Evolutionary conservation across 2,113 vertebrate genomes (phyloP).

Genomic region (Alethe diademata): DNA sequence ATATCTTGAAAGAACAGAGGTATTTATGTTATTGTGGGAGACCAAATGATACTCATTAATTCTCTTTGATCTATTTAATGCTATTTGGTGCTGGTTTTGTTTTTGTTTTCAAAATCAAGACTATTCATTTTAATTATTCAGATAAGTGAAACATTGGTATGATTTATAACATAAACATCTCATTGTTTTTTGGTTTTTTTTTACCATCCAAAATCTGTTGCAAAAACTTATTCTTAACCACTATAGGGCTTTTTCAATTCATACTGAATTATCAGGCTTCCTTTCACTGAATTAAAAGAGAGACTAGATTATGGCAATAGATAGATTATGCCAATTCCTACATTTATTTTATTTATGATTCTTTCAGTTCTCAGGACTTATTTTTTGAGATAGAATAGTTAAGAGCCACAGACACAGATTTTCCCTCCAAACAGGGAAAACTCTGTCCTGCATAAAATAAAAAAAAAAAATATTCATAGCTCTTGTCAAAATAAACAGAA

Average conservation of each 20-base stretch:
- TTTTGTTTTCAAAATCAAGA: neutral
- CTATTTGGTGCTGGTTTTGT: neutral
- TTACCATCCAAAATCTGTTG: neutral
- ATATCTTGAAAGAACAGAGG: neutral
- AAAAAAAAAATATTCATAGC: neutral
- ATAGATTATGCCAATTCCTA: neutral
- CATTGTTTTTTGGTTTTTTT: neutral
- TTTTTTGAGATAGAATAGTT: neutral
- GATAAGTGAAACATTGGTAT: neutral
- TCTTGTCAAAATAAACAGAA: neutral
- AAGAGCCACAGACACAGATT: neutral
- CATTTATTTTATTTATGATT: neutral
- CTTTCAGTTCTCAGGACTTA: neutral
- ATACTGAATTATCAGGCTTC: neutral
- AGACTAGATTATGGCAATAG: neutral
- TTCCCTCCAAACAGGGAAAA: neutral
- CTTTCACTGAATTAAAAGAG: neutral
- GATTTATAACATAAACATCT: neutral
- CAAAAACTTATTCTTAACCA: neutral
- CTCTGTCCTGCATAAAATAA: neutral
- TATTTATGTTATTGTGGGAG: neutral
- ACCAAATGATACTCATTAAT: neutral
- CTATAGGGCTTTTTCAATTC: neutral
- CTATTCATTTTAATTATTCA: neutral
- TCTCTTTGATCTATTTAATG: neutral